Conservation (phyloP, 2,113 vertebrate genomes). For the Archilochus colubris region DNA sequence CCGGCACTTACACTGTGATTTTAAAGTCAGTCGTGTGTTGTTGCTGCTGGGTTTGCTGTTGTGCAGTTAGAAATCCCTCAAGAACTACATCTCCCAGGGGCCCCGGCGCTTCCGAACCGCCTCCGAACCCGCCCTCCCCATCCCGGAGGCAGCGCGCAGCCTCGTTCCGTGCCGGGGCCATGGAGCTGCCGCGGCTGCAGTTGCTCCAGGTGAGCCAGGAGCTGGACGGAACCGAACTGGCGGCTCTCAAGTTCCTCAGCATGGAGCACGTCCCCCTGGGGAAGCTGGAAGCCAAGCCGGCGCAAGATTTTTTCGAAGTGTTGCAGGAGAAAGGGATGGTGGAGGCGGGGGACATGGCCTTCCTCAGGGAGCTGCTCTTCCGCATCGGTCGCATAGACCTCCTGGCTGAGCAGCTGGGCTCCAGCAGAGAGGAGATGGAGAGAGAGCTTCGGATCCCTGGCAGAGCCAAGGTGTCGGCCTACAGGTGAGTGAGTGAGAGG, state of each 20-base stretch:
- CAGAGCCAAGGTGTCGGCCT: conserved; percentile 39
- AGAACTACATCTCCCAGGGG: neutral
- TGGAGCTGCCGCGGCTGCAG: neutral
- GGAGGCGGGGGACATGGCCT: conserved; percentile 35
- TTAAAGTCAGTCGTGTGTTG: no score
- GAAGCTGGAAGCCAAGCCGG: conserved; percentile 53
- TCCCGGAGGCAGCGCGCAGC: neutral
- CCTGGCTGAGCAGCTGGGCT: neutral
- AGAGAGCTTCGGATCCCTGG: conserved; percentile 6
- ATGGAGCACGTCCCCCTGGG: conserved; percentile 40
- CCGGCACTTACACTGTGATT: no score
- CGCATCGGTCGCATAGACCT: conserved; percentile 59
- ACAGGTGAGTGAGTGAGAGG: conserved; percentile 1
- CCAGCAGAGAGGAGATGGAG: conserved; percentile 33
- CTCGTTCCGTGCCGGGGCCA: rapidly evolving
- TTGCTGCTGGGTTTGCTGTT: neutral
- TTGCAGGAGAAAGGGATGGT: conserved; percentile 59
- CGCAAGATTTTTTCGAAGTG: conserved; percentile 41
- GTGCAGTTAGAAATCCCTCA: rapidly evolving
- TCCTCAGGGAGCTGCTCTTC: conserved; percentile 74
- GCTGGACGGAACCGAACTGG: conserved; percentile 47
- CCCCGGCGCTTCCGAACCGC: neutral
- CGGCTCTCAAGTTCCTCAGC: conserved; percentile 73
- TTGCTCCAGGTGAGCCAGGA: conserved; percentile 40
- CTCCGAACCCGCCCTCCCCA: neutral